Evolutionary conservation across 2,797 vertebrate genomes (phyloP).

Genomic region (Chanos chanos): DNA sequence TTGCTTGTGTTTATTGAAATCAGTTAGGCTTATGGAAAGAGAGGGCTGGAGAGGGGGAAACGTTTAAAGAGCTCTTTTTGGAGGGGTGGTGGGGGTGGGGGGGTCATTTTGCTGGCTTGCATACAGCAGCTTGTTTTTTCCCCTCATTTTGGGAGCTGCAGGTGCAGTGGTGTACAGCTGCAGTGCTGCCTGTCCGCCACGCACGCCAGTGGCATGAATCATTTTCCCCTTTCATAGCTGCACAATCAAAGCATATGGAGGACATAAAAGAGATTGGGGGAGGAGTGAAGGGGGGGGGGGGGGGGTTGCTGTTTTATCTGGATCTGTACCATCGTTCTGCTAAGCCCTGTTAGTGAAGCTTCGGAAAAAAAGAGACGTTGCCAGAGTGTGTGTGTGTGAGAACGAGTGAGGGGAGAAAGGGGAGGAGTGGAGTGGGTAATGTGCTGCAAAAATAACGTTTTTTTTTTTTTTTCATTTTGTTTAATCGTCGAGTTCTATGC

Average conservation of each 20-base stretch:
- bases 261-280: slow-evolving; percentile 42
- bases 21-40: slow-evolving; percentile 16
- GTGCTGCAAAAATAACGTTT: slow-evolving; percentile 1
- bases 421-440: not conserved
- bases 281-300: slow-evolving; percentile 2
- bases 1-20: slow-evolving; percentile 50
- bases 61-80: not conserved
- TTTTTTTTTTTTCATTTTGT: no score
- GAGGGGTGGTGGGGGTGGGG: not conserved
- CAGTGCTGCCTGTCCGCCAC: slow-evolving; percentile 58
- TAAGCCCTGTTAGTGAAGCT: slow-evolving; percentile 26
- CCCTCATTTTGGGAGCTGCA: slow-evolving; percentile 55
- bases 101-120: slow-evolving; percentile 46
- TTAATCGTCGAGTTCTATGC: no score
- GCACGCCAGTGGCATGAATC: slow-evolving; percentile 67
- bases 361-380: slow-evolving; percentile 23
- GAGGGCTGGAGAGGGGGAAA: not conserved
- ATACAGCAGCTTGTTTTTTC: slow-evolving; percentile 64
- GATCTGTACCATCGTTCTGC: slow-evolving; percentile 27
- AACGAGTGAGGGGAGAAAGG: slow-evolving; percentile 4
- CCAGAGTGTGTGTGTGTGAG: not conserved
- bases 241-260: slow-evolving; percentile 62
- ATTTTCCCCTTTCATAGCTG: slow-evolving; percentile 56
- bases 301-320: slow-evolving; percentile 38
- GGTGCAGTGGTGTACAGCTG: slow-evolving; percentile 74